Conservation (phyloP, 2,113 vertebrate genomes). For the Corvus cornix region DNA sequence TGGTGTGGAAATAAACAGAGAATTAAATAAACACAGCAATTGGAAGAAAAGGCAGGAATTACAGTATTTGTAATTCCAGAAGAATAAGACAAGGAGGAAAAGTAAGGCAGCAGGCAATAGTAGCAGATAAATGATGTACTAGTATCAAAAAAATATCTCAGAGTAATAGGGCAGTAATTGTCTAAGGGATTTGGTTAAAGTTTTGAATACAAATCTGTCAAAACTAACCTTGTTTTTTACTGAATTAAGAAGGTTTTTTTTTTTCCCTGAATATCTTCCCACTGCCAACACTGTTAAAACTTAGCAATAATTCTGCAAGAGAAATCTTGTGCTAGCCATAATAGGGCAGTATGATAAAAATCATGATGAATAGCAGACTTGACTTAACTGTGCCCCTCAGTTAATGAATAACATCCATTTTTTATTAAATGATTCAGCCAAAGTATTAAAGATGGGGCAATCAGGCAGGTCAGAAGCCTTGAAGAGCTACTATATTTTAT, state of each 20-base stretch:
- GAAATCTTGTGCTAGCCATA: constrained; percentile 35
- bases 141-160: constrained; percentile 41
- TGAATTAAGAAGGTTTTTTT: neutral
- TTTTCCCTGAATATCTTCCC: neutral
- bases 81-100: neutral
- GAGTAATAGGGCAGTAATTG: constrained; percentile 26
- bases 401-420: constrained; percentile 17
- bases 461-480: neutral
- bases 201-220: constrained; percentile 54
- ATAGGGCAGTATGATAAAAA: constrained; percentile 27
- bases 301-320: constrained; percentile 17
- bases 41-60: neutral
- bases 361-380: constrained; percentile 17
- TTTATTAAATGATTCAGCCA: constrained; percentile 21
- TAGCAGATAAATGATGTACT: constrained; percentile 6
- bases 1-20: neutral
- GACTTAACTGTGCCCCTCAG: neutral
- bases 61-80: neutral
- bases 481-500: constrained; percentile 11
- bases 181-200: constrained; percentile 47
- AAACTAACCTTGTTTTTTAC: constrained; percentile 48
- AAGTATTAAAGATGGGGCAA: neutral
- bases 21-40: neutral
- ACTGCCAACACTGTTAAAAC: constrained; percentile 22
- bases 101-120: neutral